A percentile compares a stretch with the other conserved stretches of the same genome.
Conservation (phyloP, 2,888 invertebrate species). For the Sphaerophoria rueppellii region DNA sequence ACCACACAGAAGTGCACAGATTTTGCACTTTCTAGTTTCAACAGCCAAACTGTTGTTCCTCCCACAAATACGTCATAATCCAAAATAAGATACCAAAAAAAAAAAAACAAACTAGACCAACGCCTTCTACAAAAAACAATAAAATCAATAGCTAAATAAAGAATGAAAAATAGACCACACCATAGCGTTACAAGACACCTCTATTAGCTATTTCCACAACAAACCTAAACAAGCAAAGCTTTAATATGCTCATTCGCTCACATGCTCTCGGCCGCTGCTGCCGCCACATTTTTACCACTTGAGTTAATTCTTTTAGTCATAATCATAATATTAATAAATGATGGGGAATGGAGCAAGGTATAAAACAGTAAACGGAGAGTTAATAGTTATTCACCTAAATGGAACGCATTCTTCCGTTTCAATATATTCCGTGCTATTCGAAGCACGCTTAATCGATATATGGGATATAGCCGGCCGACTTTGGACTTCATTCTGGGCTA, state of each 20-base stretch:
- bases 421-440: conserved; percentile 32
- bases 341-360: conserved; percentile 45
- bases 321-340: not conserved
- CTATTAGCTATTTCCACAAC: conserved; percentile 16
- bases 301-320: conserved; percentile 47
- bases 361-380: conserved; percentile 1
- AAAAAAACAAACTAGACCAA: conserved; percentile 31
- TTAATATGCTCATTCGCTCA: conserved; percentile 45
- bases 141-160: conserved; percentile 49
- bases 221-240: conserved; percentile 33
- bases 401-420: conserved; percentile 68
- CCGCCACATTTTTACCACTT: conserved; percentile 56
- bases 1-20: no score
- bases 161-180: not conserved
- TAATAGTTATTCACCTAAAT: conserved; percentile 45
- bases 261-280: conserved; percentile 2
- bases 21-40: no score
- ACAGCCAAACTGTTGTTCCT: not conserved
- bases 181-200: conserved; percentile 22
- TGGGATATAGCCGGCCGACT: not conserved
- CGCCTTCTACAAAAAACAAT: conserved; percentile 35
- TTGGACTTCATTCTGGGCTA: not conserved
- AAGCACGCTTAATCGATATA: conserved; percentile 45
- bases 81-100: not conserved
- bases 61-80: not conserved